A percentile compares a stretch with the other conserved stretches of the same genome.
Evolutionary conservation across 2,797 vertebrate species (phyloP).

Genomic region (Salarias fasciatus): DNA sequence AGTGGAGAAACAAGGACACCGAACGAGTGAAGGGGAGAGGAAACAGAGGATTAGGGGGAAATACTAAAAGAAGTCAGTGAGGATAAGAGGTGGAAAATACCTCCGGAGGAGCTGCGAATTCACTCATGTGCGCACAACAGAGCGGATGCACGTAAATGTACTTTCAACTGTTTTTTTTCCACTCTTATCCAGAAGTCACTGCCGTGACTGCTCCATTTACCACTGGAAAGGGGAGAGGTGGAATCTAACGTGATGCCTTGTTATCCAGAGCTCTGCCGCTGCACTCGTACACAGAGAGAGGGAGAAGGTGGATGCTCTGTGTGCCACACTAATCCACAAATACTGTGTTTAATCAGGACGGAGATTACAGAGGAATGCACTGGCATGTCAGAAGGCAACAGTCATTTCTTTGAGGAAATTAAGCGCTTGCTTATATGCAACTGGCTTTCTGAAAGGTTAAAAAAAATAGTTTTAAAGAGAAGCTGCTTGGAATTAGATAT

Average conservation of each 20-base stretch:
- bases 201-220: conserved; percentile 55
- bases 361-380: conserved; percentile 63
- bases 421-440: not conserved
- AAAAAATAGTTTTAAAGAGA: not conserved
- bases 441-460: conserved; percentile 7
- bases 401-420: no score
- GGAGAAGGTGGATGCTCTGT: conserved; percentile 50
- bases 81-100: conserved; percentile 40
- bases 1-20: conserved; percentile 36
- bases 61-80: conserved; percentile 24
- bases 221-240: conserved; percentile 53
- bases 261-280: conserved; percentile 46
- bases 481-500: no score
- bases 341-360: conserved; percentile 61
- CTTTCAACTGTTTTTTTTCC: conserved; percentile 36
- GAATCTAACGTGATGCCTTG: conserved; percentile 53
- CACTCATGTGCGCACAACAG: conserved; percentile 2
- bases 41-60: conserved; percentile 31
- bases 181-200: conserved; percentile 31
- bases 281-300: conserved; percentile 39
- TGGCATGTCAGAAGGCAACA: not conserved
- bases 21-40: conserved; percentile 21
- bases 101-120: conserved; percentile 21
- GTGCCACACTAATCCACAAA: conserved; percentile 61
- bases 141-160: conserved; percentile 20